phyloP scores from a whole-genome alignment of 1,140 invertebrate species.

The Diabrotica virgifera region DNA sequence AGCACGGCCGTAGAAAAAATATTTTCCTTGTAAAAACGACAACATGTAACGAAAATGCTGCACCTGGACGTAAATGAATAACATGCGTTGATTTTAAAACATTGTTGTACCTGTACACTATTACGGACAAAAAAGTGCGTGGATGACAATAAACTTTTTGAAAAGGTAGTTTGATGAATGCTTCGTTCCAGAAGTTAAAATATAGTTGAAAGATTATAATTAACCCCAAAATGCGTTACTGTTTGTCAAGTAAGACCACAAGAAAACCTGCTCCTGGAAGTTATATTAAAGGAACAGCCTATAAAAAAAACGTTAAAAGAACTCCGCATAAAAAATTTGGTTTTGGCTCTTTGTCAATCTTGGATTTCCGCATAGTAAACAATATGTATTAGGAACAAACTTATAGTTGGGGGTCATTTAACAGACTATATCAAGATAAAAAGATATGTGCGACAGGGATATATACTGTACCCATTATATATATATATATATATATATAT shows the following conservation, averaged over 20 bases:
- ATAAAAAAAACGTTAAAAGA: too few relatives aligned
- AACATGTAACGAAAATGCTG: constrained; percentile 37
- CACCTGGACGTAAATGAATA: constrained; percentile 45
- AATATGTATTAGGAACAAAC: too few relatives aligned
- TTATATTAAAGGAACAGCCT: neutral
- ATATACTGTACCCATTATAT: too few relatives aligned
- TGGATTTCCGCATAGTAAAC: too few relatives aligned
- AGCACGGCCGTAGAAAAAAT: too few relatives aligned
- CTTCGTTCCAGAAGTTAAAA: constrained; percentile 43
- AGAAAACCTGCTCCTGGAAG: neutral
- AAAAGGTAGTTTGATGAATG: constrained; percentile 43
- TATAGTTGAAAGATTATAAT: constrained; percentile 42
- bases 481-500: too few relatives aligned
- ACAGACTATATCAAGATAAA: too few relatives aligned
- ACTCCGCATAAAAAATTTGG: too few relatives aligned
- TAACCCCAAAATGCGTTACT: constrained; percentile 43
- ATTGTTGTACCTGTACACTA: constrained; percentile 28
- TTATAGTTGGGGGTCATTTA: too few relatives aligned
- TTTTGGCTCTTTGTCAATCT: too few relatives aligned
- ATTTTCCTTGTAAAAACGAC: too few relatives aligned
- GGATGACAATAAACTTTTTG: constrained; percentile 45
- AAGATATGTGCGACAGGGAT: too few relatives aligned
- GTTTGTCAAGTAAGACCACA: neutral
- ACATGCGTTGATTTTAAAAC: constrained; percentile 45
- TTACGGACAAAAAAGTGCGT: constrained; percentile 38